phyloP scores from a whole-genome alignment of 2,888 invertebrate species.

The Heliconius sara region DNA sequence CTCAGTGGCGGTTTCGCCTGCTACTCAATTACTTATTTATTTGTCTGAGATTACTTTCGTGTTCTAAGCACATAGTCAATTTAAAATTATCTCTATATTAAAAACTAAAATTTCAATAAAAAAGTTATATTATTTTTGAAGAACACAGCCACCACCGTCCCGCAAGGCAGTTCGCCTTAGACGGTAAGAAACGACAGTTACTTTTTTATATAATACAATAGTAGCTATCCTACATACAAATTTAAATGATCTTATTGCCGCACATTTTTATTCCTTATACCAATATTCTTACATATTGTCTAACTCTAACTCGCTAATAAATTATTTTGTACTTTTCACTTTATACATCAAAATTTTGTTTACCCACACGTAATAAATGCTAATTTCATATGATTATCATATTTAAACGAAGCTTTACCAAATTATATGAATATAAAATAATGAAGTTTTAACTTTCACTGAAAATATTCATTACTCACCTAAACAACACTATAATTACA shows the following conservation, averaged over 20 bases:
- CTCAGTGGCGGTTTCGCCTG: too few species aligned
- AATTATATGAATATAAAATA: constrained; percentile 23
- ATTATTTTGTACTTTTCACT: too few species aligned
- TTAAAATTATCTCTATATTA: too few species aligned
- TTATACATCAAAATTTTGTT: neutral
- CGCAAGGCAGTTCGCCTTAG: too few species aligned
- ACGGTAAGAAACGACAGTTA: neutral
- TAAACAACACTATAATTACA: constrained; percentile 6
- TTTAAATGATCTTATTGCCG: neutral
- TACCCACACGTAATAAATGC: constrained; percentile 6
- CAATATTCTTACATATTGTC: neutral
- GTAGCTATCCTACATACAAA: too few species aligned
- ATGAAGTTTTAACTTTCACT: constrained; percentile 24
- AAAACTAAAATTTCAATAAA: too few species aligned
- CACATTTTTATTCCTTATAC: neutral
- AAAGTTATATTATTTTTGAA: too few species aligned
- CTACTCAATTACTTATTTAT: too few species aligned
- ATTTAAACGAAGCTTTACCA: constrained; percentile 15
- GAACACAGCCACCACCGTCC: too few species aligned
- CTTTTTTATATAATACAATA: too few species aligned
- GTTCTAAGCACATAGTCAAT: too few species aligned
- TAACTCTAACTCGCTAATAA: neutral
- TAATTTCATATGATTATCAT: constrained; percentile 10
- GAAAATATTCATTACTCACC: constrained; percentile 11
- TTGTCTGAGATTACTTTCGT: too few species aligned